Evolutionary conservation across 2,888 invertebrate genomes (phyloP), one percentile per base, ranked within the genome.

Genomic region (Polydrusus pterygomalis): DNA sequence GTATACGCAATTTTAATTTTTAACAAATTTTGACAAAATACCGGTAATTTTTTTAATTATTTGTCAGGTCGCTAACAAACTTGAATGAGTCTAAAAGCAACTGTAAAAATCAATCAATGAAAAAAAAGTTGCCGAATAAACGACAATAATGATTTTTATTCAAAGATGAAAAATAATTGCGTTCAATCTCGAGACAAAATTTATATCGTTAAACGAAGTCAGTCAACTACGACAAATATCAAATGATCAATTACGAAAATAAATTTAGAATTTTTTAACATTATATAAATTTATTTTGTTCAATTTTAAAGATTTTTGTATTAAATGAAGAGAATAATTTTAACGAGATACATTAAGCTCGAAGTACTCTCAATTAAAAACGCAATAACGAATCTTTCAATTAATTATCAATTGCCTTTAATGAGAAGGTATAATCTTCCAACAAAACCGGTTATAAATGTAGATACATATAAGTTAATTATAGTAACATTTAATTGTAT

Each of bases 231-330:
- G 25, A 56, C 43, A 72, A 72, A 72, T 56, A 54, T 64, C 56
- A 72, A 72, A 72, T 72, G 71, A 72, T 72, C 71, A 72, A 72
- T 72, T 72, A 72, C 20, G 47, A 51, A 25, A 70, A 70, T 51
- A 51, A 60, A 62, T 70, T 70, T 70, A 38, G 63, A 49, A 63
- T 70, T 70, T 63, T 70, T 60, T 13, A 54, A 8, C 30, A 68
- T 60, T 49, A 70, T 69, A 60, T 13, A 38, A 68, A 56, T 54
- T 56, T 47, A 56, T 34, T 17, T 56, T 43, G 30, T 18, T 15
- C 2, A 62, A 70, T 43, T 70, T 70, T 60, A 49, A 70, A 60
- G 49, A 70, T 60, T 70, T 18, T 70, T 45, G 18, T 18, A 60
- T 10, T 60, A 62, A 70, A 70, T 70, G 70, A 70, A 60, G 38